Base-by-base conservation (phyloP, 1,140 invertebrate genomes). In the Theocolax elegans region DNA sequence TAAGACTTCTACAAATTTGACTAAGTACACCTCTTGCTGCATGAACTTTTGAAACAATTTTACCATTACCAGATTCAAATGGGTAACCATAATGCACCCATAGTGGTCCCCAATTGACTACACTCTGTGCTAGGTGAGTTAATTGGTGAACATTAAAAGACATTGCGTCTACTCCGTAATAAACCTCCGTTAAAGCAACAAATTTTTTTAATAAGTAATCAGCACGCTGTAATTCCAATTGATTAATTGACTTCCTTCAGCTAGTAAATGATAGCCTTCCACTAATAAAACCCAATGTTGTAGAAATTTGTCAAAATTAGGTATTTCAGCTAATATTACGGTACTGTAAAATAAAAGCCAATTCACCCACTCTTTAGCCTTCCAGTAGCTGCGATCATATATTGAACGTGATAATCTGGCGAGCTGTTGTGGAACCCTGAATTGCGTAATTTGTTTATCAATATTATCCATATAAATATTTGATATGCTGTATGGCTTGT, bases 401-500 rank as follows among this genome's bases (percentile, higher is more conserved):
- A 69, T 1, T 13, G 40, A 38, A 0, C 72, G 67, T 12, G 62
- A 38, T 54, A 67, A 49, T 44, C 67, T 23, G 31, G 40, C 44
- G 7, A 70, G 12, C 60, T 72, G 70, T 31, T 60, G 44, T 9
- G 70, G 73, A 25, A 42, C 9, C 62, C 68, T 74, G 9, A 72
- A n/a, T 3, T 29, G 25, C 1, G 12, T 54, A 6, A 72, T 35
- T 29, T 23, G 2, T 1, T 29, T 46, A 35, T 72, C 46, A 15
- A 72, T 54, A 46, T 8, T 19, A 8, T 15, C 15, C 3, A 53
- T 51, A 25, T 42, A 13, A 8, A 13, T 23, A 42, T 4, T 60
- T 25, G 56, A 8, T 44, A 72, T 46, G 0, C 10, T 27, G 27
- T 48, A 3, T 38, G 72, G 38, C 27, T 19, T 54, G 53, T 23